Conservation (phyloP, 1,140 invertebrate species). For the Pectinophora gossypiella region DNA sequence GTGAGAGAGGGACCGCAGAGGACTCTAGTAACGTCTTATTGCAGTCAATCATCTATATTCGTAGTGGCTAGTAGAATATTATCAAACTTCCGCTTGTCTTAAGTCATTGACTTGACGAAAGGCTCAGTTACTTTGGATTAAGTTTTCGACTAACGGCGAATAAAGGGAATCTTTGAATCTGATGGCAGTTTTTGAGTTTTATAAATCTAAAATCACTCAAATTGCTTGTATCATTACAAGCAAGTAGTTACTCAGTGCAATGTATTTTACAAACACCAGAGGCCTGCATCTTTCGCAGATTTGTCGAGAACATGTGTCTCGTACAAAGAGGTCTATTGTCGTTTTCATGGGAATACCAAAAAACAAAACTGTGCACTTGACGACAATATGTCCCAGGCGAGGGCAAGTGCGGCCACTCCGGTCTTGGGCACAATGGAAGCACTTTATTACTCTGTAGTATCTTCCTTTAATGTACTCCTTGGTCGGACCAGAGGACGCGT, state of each 20-base stretch:
- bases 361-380: constrained; percentile 1
- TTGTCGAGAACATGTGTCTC: background rate
- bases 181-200: too few species aligned
- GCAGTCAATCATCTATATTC: constrained; percentile 71
- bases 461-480: constrained; percentile 2
- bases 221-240: too few species aligned
- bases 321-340: background rate
- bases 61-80: constrained; percentile 64
- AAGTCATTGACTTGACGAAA: constrained; percentile 59
- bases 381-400: background rate
- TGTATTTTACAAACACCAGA: too few species aligned
- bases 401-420: background rate
- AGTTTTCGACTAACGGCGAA: too few species aligned
- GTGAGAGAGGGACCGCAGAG: constrained; percentile 29
- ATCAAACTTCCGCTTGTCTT: constrained; percentile 57
- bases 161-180: too few species aligned
- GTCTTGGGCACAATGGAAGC: background rate
- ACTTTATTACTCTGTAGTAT: constrained; percentile 1
- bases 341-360: background rate
- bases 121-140: too few species aligned
- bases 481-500: background rate
- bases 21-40: constrained; percentile 44
- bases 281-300: too few species aligned
- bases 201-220: too few species aligned
- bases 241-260: too few species aligned